Base-by-base conservation (phyloP, 1,140 invertebrate species). In the Berghia stephanieae region DNA sequence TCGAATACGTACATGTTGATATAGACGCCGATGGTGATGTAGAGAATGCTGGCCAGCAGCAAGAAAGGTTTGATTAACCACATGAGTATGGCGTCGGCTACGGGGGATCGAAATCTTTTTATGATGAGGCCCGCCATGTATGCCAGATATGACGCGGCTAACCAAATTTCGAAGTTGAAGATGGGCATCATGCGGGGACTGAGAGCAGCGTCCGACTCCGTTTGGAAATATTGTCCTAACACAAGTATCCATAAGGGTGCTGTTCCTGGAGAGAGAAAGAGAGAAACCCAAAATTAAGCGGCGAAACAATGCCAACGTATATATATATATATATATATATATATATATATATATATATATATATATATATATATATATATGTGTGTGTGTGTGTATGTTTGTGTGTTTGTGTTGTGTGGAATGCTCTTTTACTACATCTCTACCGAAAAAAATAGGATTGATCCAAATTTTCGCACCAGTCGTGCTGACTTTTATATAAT, bases 1-100 rank as follows among this genome's bases (percentile, higher is more conserved):
- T 86, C 82, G 79, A 88, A 88, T 38, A 87, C 83, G 73, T 88
- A 88, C 84, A 87, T 87, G 75, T 88, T 88, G 76, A 88, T 88
- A 80, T 88, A 87, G 34, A 88, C 83, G 66, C 87, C 87, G 16
- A 88, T 81, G 18, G 87, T 88, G 79, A 88, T 85, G 72, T 86
- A 87, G 67, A 88, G 81, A 75, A 88, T 88, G 77, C 83, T 81
- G 43, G 84, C 83, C 46, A 88, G 81, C 34, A 88, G 83, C 63
- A 88, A 79, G 42, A 88, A 82, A 49, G 87, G 87, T 73, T 86
- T 86, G 69, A 87, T 86, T 55, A 88, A 73, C 87, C 87, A 88
- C 63, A 79, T 88, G 34, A 88, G 78, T 52, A 87, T 73, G 13
- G 81, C 85, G 71, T 88, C 86, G 6, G 86, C 86, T 31, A 86